Base-by-base conservation (phyloP, 2,888 invertebrate genomes). In the Leptura quadrifasciata region DNA sequence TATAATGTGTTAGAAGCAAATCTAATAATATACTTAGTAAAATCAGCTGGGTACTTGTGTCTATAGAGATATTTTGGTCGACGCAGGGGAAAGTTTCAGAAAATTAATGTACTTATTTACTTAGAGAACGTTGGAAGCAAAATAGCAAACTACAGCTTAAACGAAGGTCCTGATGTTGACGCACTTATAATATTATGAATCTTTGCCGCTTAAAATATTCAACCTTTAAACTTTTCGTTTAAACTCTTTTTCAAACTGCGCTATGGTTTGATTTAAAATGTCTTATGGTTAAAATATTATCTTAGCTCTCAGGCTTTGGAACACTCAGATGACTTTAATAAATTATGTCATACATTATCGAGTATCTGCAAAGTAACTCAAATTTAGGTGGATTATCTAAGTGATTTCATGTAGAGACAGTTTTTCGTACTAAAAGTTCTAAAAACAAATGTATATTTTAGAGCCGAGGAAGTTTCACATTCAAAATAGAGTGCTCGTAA, bases 51-150 rank as follows among this genome's bases (percentile, higher is more conserved):
- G 47, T n/a, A 47, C 47, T 47, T 47, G 47, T 47, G 47, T 47
- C 47, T 47, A n/a, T n/a, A n/a, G 15, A 47, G n/a, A 6, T 12
- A 47, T 47, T n/a, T 47, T 47, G 47, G 47, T 47, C n/a, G 47
- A 47, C 15, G 47, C n/a, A 47, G n/a, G 15, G 10, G 47, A n/a
- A 47, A 47, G 5, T 47, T 47, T 47, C n/a, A 47, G n/a, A 47
- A 47, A 47, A 47, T 47, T 47, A 47, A 47, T n/a, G n/a, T 47
- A 47, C 47, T 47, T 47, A 47, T 47, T 47, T n/a, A 47, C 47
- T 31, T 31, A 31, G 27, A 5, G 12, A 39, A 39, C 12, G 39
- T 10, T 39, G 10, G 15, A 15, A 39, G 39, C 39, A 39, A 39
- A 31, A 39, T 15, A 39, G 12, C 39, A 39, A 39, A 39, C 15